Conservation (phyloP, 92 coral and sea anemone genomes). For the Metridium senile region DNA sequence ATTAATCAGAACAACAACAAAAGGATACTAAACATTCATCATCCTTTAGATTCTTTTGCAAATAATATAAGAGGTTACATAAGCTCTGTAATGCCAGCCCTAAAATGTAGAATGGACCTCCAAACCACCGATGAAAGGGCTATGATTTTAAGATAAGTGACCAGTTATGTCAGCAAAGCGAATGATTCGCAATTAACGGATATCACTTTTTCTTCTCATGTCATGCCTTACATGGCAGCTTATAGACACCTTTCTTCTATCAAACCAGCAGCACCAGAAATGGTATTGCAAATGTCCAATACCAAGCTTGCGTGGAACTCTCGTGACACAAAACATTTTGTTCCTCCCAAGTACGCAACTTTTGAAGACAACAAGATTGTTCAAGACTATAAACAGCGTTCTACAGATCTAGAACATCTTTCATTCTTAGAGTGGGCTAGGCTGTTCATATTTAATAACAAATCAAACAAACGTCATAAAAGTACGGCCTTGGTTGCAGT, state of each 20-base stretch:
- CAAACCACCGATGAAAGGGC: conserved; percentile 30
- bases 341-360: neutral
- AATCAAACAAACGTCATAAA: neutral
- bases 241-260: too few species aligned
- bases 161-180: too few species aligned
- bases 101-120: conserved; percentile 43
- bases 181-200: conserved; percentile 30
- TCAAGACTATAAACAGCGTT: neutral
- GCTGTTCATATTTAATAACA: neutral
- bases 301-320: conserved; percentile 11
- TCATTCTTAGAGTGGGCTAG: conserved; percentile 16
- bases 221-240: conserved; percentile 12
- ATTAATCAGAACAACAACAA: too few species aligned
- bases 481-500: conserved; percentile 11
- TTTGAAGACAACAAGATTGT: neutral
- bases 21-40: neutral
- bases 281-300: neutral
- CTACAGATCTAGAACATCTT: neutral
- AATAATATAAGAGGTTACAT: conserved; percentile 28
- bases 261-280: too few species aligned
- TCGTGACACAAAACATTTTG: neutral
- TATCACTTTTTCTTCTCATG: conserved; percentile 13
- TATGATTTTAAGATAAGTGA: too few species aligned
- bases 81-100: conserved; percentile 6
- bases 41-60: conserved; percentile 31